Conservation (phyloP, 64 coral and sea anemone species). For the Stylophora pistillata region DNA sequence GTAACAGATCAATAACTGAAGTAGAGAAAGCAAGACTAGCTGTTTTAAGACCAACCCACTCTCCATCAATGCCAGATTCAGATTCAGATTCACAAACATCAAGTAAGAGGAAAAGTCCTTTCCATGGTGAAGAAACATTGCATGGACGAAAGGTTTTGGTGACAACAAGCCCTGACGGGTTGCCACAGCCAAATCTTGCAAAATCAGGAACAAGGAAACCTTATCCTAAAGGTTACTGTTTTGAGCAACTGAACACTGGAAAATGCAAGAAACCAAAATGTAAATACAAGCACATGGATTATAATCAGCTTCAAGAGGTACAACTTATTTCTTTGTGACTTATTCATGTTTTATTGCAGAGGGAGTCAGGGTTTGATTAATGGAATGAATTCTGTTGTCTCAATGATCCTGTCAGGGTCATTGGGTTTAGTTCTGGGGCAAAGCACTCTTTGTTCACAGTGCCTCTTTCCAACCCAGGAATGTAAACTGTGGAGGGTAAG, state of each 20-base stretch:
- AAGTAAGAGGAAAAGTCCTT: constrained; percentile 13
- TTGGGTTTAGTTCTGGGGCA: too few species aligned
- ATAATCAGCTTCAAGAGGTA: constrained; percentile 44
- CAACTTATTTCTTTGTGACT: not conserved
- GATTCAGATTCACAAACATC: not conserved
- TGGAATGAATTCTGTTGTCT: too few species aligned
- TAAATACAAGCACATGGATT: constrained; percentile 13
- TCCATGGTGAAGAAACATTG: not conserved
- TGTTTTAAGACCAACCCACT: not conserved
- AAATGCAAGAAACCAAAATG: not conserved
- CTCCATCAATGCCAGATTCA: not conserved
- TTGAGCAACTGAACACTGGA: constrained; percentile 22
- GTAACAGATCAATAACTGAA: not conserved
- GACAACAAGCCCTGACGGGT: constrained; percentile 12
- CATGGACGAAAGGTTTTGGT: constrained; percentile 12
- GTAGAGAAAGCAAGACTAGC: not conserved
- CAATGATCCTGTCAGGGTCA: too few species aligned
- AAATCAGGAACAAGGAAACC: not conserved
- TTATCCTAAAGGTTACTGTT: constrained; percentile 8
- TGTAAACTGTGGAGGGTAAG: too few species aligned
- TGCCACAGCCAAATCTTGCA: constrained; percentile 3
- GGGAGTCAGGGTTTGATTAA: too few species aligned
- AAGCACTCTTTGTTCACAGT: too few species aligned
- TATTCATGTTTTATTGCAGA: too few species aligned
- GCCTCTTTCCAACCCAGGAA: too few species aligned